phyloP scores from a whole-genome alignment of 2,797 vertebrate genomes.

The Myiothlypis coronata region DNA sequence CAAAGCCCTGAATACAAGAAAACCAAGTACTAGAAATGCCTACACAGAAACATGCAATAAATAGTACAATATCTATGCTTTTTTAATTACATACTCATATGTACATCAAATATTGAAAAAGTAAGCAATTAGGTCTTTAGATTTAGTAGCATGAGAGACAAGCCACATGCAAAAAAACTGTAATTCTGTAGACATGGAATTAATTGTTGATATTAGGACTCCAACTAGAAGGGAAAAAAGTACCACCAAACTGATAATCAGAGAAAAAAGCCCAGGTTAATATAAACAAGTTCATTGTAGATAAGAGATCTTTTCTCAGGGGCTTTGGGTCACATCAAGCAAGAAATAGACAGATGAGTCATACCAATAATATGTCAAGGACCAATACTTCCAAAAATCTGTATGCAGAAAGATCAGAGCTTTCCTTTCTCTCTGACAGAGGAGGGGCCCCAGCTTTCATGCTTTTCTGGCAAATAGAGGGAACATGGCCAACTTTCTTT shows the following conservation, averaged over 20 bases:
- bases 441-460: slow-evolving; percentile 16
- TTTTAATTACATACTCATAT: neutral
- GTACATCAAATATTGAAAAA: neutral
- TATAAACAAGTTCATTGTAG: neutral
- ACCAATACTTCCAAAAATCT: neutral
- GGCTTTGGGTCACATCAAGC: neutral
- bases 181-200: neutral
- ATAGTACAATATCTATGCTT: neutral
- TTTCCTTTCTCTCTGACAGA: neutral
- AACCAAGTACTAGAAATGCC: neutral
- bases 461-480: slow-evolving; percentile 40
- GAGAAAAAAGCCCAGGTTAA: neutral
- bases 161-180: neutral
- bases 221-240: neutral
- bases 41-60: neutral
- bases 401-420: neutral
- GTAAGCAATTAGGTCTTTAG: neutral
- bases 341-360: neutral
- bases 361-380: neutral
- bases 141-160: neutral
- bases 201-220: neutral
- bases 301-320: neutral
- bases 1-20: neutral
- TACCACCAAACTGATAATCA: neutral
- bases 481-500: slow-evolving; percentile 36